Evolutionary conservation across 2,113 vertebrate genomes (phyloP).

Genomic region (Daubentonia madagascariensis): DNA sequence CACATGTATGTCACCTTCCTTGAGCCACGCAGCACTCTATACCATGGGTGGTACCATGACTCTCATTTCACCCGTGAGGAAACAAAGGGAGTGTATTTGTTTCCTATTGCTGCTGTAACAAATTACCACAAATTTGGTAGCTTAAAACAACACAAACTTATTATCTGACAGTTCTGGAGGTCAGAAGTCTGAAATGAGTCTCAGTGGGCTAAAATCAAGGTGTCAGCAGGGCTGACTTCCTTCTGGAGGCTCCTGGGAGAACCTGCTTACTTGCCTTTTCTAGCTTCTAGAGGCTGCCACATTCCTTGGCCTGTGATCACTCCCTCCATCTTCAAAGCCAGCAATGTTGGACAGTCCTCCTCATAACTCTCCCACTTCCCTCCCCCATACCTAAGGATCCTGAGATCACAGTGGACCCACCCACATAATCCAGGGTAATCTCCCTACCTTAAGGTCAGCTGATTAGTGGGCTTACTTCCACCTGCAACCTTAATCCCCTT

Average conservation of each 20-base stretch:
- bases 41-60: accelerated
- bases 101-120: not conserved
- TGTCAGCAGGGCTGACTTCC: not conserved
- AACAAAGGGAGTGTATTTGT: not conserved
- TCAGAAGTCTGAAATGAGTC: not conserved
- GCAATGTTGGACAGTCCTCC: not conserved
- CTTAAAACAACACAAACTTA: not conserved
- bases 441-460: not conserved
- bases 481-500: no score
- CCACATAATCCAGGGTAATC: not conserved
- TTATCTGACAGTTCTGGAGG: not conserved
- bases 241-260: not conserved
- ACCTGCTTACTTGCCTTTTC: not conserved
- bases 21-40: accelerated
- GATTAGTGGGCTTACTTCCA: not conserved
- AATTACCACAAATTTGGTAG: accelerated
- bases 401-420: not conserved
- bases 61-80: not conserved
- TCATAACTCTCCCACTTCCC: not conserved
- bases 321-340: not conserved
- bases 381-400: not conserved
- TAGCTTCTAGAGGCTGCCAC: not conserved
- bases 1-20: not conserved
- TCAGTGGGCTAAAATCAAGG: not conserved
- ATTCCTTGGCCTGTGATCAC: not conserved